These are phyloP conservation scores for Leptinotarsa rubiginosa DNA, from an alignment of 2,888 invertebrate species.

Conservation along the genomic window DNA sequence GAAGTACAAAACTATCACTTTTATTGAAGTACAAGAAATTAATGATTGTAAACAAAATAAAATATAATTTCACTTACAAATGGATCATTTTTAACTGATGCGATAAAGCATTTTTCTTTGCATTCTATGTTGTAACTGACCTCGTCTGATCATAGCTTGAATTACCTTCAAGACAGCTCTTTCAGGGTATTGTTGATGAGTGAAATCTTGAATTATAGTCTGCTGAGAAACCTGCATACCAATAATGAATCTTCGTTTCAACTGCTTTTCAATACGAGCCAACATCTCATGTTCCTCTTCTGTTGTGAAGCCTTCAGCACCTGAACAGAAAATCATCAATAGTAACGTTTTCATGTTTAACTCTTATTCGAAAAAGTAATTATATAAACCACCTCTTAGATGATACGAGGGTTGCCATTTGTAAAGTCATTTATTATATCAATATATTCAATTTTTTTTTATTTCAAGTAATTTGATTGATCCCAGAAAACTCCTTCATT, in stretches of 20 bases:
- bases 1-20: no score
- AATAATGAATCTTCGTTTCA: conserved; percentile 93
- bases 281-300: conserved; percentile 94
- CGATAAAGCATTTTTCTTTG: conserved; percentile 97
- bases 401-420: no score
- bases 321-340: conserved; percentile 64
- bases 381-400: no score
- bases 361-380: no score
- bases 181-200: conserved; percentile 88
- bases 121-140: conserved; percentile 95
- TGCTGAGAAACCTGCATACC: conserved; percentile 97
- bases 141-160: conserved; percentile 92
- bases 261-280: conserved; percentile 90
- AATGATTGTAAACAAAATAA: background rate
- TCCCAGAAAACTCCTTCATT: no score
- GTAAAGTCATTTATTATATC: no score
- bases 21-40: background rate
- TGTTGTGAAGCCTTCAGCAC: conserved; percentile 97
- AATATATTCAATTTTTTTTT: no score
- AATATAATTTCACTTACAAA: conserved; percentile 5
- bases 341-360: no score
- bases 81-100: conserved; percentile 73
- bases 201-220: conserved; percentile 90
- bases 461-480: no score
- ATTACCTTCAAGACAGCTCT: conserved; percentile 90